These are phyloP conservation scores for Cistogaster globosa DNA, from an alignment of 2,888 invertebrate species.

Conservation along the genomic window DNA sequence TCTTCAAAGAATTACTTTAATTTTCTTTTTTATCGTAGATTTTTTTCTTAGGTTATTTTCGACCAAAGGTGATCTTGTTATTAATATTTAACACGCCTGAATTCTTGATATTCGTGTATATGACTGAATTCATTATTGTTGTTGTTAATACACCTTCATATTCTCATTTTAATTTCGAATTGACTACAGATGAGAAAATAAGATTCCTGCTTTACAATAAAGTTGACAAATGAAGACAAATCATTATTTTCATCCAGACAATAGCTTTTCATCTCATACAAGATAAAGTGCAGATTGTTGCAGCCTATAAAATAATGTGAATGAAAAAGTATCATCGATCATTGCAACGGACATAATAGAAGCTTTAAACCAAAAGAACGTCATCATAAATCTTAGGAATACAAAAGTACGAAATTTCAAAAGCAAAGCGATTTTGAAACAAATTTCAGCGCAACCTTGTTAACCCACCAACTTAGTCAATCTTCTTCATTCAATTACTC, in stretches of 20 bases:
- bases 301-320: conserved; percentile 7
- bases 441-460: conserved; percentile 65
- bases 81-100: conserved; percentile 69
- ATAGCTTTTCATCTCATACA: conserved; percentile 53
- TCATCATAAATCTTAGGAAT: conserved; percentile 67
- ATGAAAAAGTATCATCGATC: conserved; percentile 69
- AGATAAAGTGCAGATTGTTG: conserved; percentile 30
- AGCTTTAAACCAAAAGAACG: conserved; percentile 70
- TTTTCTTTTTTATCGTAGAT: conserved; percentile 45
- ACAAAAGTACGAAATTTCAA: conserved; percentile 51
- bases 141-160: conserved; percentile 65
- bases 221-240: conserved; percentile 72
- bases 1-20: not conserved
- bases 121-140: conserved; percentile 43
- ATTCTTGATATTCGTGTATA: conserved; percentile 58
- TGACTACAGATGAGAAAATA: conserved; percentile 52
- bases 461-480: conserved; percentile 45
- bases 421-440: conserved; percentile 56
- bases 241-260: conserved; percentile 66
- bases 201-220: conserved; percentile 70
- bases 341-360: conserved; percentile 70
- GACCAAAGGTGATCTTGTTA: conserved; percentile 65
- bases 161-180: conserved; percentile 24
- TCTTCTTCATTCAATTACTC: conserved; percentile 17
- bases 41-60: conserved; percentile 23